phyloP scores from a whole-genome alignment of 2,113 vertebrate species.

The Sebastes schlegelii region DNA sequence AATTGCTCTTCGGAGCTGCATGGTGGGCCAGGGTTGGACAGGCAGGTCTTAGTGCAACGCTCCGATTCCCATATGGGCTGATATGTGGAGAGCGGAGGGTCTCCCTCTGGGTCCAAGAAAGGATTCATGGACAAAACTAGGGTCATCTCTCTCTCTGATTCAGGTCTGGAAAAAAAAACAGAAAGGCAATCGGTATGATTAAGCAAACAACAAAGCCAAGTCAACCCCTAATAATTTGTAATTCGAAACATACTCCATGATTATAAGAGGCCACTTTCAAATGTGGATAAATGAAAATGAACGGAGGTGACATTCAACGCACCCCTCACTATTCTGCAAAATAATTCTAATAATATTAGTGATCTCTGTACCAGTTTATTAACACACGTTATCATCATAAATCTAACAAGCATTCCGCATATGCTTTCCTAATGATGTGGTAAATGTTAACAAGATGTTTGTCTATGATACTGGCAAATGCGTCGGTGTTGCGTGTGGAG shows the following conservation, averaged over 20 bases:
- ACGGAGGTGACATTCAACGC: neutral
- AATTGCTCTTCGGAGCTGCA: conserved; percentile 77
- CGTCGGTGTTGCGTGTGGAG: conserved; percentile 39
- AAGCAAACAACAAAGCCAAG: neutral
- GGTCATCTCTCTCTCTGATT: conserved; percentile 89
- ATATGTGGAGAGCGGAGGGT: conserved; percentile 86
- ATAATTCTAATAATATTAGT: neutral
- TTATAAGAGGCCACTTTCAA: neutral
- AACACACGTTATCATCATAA: conserved; percentile 14
- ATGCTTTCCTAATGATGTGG: conserved; percentile 45
- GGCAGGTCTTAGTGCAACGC: conserved; percentile 83
- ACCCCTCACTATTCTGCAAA: neutral
- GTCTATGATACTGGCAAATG: conserved; percentile 52
- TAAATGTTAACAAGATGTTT: conserved; percentile 65
- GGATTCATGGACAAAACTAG: conserved; percentile 95
- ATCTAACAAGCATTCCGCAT: conserved; percentile 25
- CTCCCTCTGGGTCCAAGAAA: conserved; percentile 90
- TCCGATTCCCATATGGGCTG: conserved; percentile 87
- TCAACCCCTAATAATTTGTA: neutral
- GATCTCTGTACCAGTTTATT: neutral
- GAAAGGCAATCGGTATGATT: neutral
- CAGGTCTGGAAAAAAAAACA: conserved; percentile 75
- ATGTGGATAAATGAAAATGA: neutral
- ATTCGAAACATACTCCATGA: neutral
- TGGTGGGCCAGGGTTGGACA: conserved; percentile 68